Conservation (phyloP, 2,113 vertebrate species). For the Ancistrus triradiatus region DNA sequence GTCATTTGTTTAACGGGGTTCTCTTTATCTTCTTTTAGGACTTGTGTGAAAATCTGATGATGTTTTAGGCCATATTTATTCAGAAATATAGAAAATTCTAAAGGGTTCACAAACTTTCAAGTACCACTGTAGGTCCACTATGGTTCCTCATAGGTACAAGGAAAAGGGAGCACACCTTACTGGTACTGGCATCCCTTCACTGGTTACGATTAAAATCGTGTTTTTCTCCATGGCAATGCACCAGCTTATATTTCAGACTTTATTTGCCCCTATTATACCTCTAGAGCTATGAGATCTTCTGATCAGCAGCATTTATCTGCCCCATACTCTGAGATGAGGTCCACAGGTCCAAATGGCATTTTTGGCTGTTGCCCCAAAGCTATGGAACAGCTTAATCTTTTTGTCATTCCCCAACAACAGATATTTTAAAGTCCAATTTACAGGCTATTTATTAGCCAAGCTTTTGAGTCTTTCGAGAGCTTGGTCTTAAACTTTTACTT, state of each 20-base stretch:
- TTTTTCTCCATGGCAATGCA: not conserved
- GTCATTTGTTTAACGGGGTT: no score
- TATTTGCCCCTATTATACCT: not conserved
- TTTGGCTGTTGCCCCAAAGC: not conserved
- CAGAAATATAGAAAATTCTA: no score
- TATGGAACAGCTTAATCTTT: not conserved
- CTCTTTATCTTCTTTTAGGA: no score
- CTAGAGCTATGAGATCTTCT: not conserved
- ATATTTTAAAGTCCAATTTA: not conserved
- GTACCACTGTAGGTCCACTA: no score
- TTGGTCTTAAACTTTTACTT: no score
- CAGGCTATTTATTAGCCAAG: not conserved
- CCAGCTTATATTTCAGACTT: not conserved
- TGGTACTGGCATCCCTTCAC: not conserved
- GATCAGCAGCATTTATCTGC: not conserved
- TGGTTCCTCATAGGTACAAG: not conserved
- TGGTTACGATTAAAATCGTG: not conserved
- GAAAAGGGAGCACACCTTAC: not conserved
- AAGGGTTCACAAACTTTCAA: no score
- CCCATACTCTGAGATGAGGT: not conserved
- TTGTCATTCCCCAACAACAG: not conserved
- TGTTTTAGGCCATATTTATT: no score
- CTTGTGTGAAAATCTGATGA: no score
- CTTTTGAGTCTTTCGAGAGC: no score
- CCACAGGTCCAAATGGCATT: no score